Conservation (phyloP, 1,140 invertebrate species). For the Calosoma granatense region DNA sequence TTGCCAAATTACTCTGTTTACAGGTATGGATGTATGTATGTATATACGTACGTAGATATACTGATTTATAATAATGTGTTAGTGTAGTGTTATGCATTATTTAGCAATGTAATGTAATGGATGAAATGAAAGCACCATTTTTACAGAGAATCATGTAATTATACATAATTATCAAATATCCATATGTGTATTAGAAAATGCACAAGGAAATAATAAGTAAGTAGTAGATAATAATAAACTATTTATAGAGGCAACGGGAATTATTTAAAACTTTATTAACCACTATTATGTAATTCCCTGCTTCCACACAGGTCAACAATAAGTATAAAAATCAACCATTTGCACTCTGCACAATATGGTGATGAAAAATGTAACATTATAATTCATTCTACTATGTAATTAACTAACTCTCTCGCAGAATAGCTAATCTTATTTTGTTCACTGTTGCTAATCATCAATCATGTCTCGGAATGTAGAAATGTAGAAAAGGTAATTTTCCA, state of each 20-base stretch:
- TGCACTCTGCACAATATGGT: too few relatives aligned
- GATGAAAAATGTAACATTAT: neutral
- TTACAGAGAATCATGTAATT: neutral
- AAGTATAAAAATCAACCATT: slow-evolving; percentile 4
- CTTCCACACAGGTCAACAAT: neutral
- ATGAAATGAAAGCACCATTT: slow-evolving; percentile 6
- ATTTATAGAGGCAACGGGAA: slow-evolving; percentile 5
- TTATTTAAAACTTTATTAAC: slow-evolving; percentile 3
- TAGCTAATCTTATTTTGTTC: neutral
- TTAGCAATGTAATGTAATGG: neutral
- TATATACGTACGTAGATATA: neutral
- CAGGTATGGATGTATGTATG: neutral
- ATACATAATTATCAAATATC: neutral
- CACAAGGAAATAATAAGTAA: neutral
- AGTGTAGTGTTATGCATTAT: neutral
- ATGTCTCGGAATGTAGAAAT: too few relatives aligned
- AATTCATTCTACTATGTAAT: neutral
- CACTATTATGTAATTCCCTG: neutral
- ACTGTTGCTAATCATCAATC: too few relatives aligned
- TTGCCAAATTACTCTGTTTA: too few relatives aligned
- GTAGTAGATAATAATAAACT: slow-evolving; percentile 8
- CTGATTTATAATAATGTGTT: neutral
- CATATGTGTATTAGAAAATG: neutral
- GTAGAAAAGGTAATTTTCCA: too few relatives aligned
- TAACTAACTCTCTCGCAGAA: neutral